phyloP scores from a whole-genome alignment of 2,797 vertebrate genomes.

The Pteropus rufus region DNA sequence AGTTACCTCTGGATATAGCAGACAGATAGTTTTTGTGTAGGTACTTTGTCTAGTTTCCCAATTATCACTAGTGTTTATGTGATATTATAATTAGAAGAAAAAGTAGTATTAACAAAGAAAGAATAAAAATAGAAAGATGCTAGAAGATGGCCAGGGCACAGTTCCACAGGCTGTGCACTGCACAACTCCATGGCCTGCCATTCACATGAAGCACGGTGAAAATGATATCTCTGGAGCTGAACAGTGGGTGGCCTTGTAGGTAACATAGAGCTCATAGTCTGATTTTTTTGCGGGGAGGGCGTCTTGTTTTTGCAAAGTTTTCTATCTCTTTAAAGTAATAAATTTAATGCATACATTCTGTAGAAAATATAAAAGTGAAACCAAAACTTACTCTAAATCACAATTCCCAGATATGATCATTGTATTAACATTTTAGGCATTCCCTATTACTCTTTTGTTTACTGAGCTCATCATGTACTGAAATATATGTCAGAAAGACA shows the following conservation, averaged over 20 bases:
- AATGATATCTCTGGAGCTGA: neutral
- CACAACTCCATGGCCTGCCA: neutral
- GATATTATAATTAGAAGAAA: neutral
- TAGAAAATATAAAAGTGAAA: neutral
- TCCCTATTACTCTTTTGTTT: neutral
- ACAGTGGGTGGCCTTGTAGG: neutral
- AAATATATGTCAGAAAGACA: neutral
- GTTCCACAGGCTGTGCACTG: neutral
- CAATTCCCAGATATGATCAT: neutral
- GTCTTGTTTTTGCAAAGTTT: neutral
- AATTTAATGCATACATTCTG: neutral
- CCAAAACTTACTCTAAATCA: neutral
- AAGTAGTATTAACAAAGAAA: neutral
- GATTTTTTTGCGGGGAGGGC: neutral
- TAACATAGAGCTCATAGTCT: neutral
- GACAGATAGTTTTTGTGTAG: neutral
- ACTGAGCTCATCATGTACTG: neutral
- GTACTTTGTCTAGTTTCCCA: neutral
- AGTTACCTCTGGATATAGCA: neutral
- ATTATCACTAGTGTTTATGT: neutral
- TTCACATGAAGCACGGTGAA: no score
- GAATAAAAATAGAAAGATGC: neutral
- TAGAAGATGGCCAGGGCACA: neutral
- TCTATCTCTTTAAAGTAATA: neutral
- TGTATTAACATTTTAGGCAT: neutral